Base-by-base conservation (phyloP, 2,113 vertebrate genomes). In the Rynchops niger region DNA sequence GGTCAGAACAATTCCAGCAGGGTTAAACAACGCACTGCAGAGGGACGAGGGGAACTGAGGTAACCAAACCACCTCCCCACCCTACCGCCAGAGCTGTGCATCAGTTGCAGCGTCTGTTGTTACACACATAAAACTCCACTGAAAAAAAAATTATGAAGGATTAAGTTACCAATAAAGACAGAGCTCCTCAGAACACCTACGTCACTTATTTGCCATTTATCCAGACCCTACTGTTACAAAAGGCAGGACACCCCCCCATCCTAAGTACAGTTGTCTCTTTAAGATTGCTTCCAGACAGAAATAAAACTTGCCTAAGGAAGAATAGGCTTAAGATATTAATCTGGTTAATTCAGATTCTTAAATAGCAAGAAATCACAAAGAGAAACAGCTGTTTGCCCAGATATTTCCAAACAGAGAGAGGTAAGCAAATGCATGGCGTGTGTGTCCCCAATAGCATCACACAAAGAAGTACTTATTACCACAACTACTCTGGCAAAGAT, bases 41-140 rank as follows among this genome's bases (percentile, higher is more conserved):
- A 91, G 16, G 73, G 34, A 72, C 0, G 6, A 90, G 87, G 87
- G 70, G 66, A 97, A 94, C 32, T 67, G 53, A 93, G 95, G 87
- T 93, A 96, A 95, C 30, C 27, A 85, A 93, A 72, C 13, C 49
- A 49, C 18, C 34, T 43, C 26, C 42, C 19, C 29, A 34, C 2
- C 4, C 22, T 43, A 67, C 34, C 4, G 2, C n/a, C 34, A 1
- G 2, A 83, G 30, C 40, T 2, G 0, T 9, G 9, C 22, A 74
- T 34, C 55, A 67, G 7, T 22, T 76, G 42, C 52, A 56, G 2
- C 4, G 5, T n/a, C 52, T 80, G 14, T 11, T 86, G 47, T 63
- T 76, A 79, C 2, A 3, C 20, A 42, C 15, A 5, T 5, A 63
- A 22, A 56, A n/a, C 19, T 50, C 25, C 19, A 65, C 0, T 6